phyloP scores from a whole-genome alignment of 2,113 vertebrate genomes.

The Sus scrofa region T2T-Sscrofa CM000814.6:65675001-65675500 shows the following conservation, averaged over 20 bases:
- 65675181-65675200: fast-evolving
- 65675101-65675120: no score
- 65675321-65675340: background rate
- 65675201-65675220: no score
- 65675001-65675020: background rate
- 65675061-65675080: background rate
- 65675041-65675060: background rate
- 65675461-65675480: background rate
- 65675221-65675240: background rate
- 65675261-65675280: background rate
- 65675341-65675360: fast-evolving
- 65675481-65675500: background rate
- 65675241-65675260: background rate
- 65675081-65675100: background rate
- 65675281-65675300: no score
- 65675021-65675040: background rate
- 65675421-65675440: background rate
- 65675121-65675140: fast-evolving
- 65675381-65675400: background rate
- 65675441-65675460: background rate
- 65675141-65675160: background rate
- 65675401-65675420: background rate
- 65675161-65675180: background rate
- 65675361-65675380: background rate
- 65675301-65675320: background rate